Percentiles rank a stretch among this genome's conserved stretches.
phyloP scores from a whole-genome alignment of 2,113 vertebrate species.

The Ammodytes dubius region DNA sequence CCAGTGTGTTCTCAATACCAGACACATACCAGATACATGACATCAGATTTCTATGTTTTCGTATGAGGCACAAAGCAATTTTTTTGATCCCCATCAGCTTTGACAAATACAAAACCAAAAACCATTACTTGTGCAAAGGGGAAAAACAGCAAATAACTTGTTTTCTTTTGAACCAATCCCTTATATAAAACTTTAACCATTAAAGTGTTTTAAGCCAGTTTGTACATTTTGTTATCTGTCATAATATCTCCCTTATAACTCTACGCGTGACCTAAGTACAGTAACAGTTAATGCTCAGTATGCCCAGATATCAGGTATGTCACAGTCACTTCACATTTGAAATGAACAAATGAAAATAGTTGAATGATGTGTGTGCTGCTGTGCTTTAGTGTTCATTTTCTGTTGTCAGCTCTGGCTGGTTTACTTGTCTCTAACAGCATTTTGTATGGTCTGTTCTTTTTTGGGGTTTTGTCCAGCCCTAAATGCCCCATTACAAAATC shows the following conservation, averaged over 20 bases:
- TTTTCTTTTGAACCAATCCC: neutral
- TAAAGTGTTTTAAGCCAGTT: neutral
- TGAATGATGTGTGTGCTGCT: neutral
- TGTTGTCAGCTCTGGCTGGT: slow-evolving; percentile 10
- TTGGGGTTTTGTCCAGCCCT: slow-evolving; percentile 3
- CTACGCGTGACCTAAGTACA: neutral
- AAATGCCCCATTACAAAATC: slow-evolving; percentile 37
- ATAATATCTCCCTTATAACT: neutral
- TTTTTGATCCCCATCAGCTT: neutral
- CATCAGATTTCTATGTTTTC: slow-evolving; percentile 15
- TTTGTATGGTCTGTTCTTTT: neutral
- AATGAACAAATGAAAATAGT: neutral
- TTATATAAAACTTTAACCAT: neutral
- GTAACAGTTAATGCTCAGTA: neutral
- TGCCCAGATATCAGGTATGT: neutral
- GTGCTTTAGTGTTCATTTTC: slow-evolving; percentile 2
- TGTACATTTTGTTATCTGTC: neutral
- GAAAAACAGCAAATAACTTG: neutral
- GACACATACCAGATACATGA: neutral
- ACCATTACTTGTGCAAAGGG: neutral
- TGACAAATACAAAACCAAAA: neutral
- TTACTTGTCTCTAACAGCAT: slow-evolving; percentile 19
- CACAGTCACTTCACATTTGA: neutral
- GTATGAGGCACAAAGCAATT: neutral
- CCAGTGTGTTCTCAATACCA: neutral